phyloP scores from a whole-genome alignment of 1,140 invertebrate species.

The Brachionus angularis region DNA sequence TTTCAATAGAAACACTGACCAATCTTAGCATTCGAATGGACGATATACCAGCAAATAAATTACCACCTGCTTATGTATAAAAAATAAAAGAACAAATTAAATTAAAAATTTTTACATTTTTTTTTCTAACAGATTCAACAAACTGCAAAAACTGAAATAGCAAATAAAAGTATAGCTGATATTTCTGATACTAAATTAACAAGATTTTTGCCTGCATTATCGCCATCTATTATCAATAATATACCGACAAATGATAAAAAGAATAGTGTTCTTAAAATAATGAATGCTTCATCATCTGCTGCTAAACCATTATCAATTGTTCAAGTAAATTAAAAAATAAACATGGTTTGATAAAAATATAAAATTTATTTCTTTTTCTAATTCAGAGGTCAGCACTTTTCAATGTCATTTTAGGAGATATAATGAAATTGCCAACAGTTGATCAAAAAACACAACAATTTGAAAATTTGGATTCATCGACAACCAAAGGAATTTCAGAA shows the following conservation, averaged over 20 bases:
- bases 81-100: too few relatives aligned
- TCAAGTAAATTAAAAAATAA: not conserved
- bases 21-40: not conserved
- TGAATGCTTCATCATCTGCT: not conserved
- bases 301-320: not conserved
- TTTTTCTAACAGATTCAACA: too few relatives aligned
- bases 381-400: slow-evolving; percentile 11
- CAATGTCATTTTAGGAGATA: too few relatives aligned
- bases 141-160: not conserved
- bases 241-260: not conserved
- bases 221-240: not conserved
- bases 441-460: too few relatives aligned
- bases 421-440: too few relatives aligned
- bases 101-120: not conserved
- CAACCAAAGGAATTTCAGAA: slow-evolving; percentile 1
- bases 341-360: too few relatives aligned
- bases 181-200: not conserved
- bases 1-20: not conserved
- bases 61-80: too few relatives aligned
- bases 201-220: not conserved
- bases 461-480: too few relatives aligned
- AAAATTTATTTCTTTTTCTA: not conserved
- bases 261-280: not conserved
- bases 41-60: slow-evolving; percentile 5
- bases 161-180: not conserved